Base-by-base conservation (phyloP, 1,140 invertebrate species). In the Aphidius ervi region DNA sequence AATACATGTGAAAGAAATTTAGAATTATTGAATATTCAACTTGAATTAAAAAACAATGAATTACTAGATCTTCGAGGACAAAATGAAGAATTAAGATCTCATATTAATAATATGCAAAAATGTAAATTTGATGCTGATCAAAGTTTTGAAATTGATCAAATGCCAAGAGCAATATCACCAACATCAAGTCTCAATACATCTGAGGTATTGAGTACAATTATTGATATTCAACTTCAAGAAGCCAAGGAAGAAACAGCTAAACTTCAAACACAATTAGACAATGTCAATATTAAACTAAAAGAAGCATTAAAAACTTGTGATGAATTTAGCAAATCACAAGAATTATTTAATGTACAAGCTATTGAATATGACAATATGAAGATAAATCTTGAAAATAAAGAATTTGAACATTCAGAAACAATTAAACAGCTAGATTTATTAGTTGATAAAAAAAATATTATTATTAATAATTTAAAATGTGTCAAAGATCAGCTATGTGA, bases 191-290 rank as follows among this genome's bases (percentile, higher is more conserved):
- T 73, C 0, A 72, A 70, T 53, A 64, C 46, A 9, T 74, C 70
- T 49, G 79, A 81, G 64, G 65, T 62, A 50, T 45, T 79, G 16
- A 79, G 77, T 68, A 74, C 77, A 9, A 73, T 81, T 5, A 65
- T 81, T 23, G 79, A 81, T 5, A 72, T 81, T 41, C 79, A 81
- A 42, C 63, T 80, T 5, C 64, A 72, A 56, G 78, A 81, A 59
- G 70, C 74, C 0, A 72, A 70, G 59, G 63, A 74, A 58, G 77
- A 78, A 58, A 67, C 69, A 6, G 56, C 62, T 4, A 63, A 65
- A 23, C 45, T 77, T 6, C 65, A 63, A 57, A 48, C 46, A n/a
- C 65, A 76, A 52, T 45, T 76, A 40, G 61, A 68, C 23, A 41
- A 45, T 47, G 49, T 66, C 0, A 48, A 49, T 3, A 43, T 56